Evolutionary conservation across 2,113 vertebrate species (phyloP), one percentile per base, ranked within the genome.

Genomic region (Pica pica): DNA sequence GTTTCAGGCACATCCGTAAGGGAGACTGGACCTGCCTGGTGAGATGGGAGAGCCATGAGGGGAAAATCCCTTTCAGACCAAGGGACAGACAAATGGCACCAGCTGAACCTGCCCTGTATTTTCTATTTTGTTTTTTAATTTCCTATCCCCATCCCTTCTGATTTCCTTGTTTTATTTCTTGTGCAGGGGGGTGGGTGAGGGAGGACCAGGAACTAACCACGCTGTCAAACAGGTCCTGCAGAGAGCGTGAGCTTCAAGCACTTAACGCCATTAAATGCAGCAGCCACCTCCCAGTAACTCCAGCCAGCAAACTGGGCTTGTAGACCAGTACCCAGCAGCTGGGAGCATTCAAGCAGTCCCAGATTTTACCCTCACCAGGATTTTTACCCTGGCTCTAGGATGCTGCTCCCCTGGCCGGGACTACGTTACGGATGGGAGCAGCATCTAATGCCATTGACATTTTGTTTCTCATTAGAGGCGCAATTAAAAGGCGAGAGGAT

Each of bases 401-500:
- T 31, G 42, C 46, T 53, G 59, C 33, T 74, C 6, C 37, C 55
- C 50, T 44, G 50, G 37, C 85, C 55, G 35, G 69, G 56, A 50
- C 35, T 42, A 33, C 57, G 44, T n/a, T 16, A 30, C 0, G 1
- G 50, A 53, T 13, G 74, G 83, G 18, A 79, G 37, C 50, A 28
- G 47, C 61, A 20, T 26, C 39, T 22, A 42, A 50, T 1, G 1
- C 17, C 83, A 89, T 28, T 56, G 93, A 93, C 69, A 21, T 76
- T 87, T 90, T 5, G 2, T 88, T 94, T 88, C 88, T 95, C 83
- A 49, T 93, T 93, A 81, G 11, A 11, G 63, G 67, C 3, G 0
- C 76, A 87, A 76, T 94, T 91, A 89, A 84, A 94, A 78, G n/a
- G n/a, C 27, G 37, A 50, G 57, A 57, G 52, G 80, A 77, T 90